These are phyloP conservation scores for Lycocorax pyrrhopterus DNA, from an alignment of 2,113 vertebrate genomes.

Conservation along the genomic window DNA sequence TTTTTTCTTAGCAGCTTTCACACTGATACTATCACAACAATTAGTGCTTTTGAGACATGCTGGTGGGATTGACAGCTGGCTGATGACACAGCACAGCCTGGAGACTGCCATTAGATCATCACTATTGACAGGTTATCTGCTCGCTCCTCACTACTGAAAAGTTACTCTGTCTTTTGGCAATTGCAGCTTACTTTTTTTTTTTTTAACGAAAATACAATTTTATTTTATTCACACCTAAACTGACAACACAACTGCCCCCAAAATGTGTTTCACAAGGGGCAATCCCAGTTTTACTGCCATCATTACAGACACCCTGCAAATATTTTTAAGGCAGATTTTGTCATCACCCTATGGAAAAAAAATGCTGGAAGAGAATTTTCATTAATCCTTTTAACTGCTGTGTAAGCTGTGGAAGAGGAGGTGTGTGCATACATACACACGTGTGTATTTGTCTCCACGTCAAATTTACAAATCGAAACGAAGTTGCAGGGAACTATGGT, in stretches of 20 bases:
- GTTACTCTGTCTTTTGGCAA: neutral
- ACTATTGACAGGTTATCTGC: slow-evolving; percentile 53
- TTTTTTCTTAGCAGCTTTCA: slow-evolving; percentile 40
- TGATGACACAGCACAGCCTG: slow-evolving; percentile 55
- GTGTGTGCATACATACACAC: neutral
- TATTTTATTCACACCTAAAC: neutral
- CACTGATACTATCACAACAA: slow-evolving; percentile 50
- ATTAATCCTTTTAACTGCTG: neutral
- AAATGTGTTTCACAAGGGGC: neutral
- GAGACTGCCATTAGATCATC: slow-evolving; percentile 54
- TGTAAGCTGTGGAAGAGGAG: neutral
- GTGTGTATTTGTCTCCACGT: neutral
- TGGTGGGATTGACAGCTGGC: slow-evolving; percentile 52
- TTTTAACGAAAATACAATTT: neutral
- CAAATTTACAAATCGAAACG: neutral
- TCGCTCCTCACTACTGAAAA: neutral
- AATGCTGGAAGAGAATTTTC: neutral
- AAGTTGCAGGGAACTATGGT: neutral
- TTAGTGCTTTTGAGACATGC: slow-evolving; percentile 31
- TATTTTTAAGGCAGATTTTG: neutral
- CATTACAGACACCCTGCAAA: neutral
- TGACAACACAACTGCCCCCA: neutral
- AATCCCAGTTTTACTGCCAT: neutral
- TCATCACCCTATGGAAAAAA: neutral
- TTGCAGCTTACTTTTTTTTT: neutral